Evolutionary conservation across 2,797 vertebrate genomes (phyloP).

Genomic region (Molossus molossus): DNA sequence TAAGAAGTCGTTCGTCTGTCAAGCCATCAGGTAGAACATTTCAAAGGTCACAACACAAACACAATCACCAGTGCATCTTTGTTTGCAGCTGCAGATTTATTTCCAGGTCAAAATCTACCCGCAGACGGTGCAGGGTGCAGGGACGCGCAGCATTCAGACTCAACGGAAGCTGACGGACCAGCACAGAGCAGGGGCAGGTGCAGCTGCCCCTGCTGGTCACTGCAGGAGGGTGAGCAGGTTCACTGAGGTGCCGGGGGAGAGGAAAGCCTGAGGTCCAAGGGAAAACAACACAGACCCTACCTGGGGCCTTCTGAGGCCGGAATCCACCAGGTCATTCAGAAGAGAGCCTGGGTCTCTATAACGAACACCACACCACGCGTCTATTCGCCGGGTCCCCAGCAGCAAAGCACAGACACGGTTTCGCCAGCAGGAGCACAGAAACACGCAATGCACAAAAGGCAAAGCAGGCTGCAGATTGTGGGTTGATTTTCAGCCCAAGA

Average conservation of each 20-base stretch:
- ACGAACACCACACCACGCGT: neutral
- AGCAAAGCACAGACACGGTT: constrained; percentile 79
- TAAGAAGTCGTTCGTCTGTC: neutral
- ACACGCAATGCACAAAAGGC: constrained; percentile 31
- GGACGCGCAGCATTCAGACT: neutral
- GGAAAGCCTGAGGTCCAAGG: neutral
- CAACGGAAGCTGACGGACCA: neutral
- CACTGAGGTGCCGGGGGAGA: neutral
- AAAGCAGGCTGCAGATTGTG: constrained; percentile 68
- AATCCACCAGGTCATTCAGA: neutral
- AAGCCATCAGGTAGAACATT: neutral
- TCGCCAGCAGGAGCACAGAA: constrained; percentile 67
- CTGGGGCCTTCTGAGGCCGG: neutral
- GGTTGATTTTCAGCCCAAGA: constrained; percentile 94
- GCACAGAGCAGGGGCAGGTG: too few relatives aligned
- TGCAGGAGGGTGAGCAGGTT: neutral
- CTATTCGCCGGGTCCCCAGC: neutral
- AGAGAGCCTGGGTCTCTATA: neutral
- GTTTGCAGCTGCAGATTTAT: neutral
- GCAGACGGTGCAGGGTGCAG: neutral
- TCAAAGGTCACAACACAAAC: neutral
- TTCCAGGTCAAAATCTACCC: neutral
- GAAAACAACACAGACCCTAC: neutral
- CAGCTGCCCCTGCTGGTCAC: neutral
- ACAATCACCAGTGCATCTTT: neutral